These are phyloP conservation scores for Patella caerulea DNA, from an alignment of 2,888 invertebrate genomes.

Conservation along the genomic window DNA sequence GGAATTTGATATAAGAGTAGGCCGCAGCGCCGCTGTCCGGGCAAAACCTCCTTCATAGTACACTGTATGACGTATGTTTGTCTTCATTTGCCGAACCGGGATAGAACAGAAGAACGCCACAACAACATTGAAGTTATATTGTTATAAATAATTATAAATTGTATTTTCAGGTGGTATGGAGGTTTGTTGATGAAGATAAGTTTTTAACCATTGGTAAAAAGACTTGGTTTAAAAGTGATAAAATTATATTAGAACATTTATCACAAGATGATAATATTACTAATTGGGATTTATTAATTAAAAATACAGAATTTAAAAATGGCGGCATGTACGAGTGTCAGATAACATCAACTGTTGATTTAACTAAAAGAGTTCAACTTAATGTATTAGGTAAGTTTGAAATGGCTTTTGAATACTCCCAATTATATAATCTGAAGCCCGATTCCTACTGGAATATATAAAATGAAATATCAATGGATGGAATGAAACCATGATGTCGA, in stretches of 20 bases:
- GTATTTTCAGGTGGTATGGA: neutral
- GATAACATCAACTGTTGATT: slow-evolving; percentile 5
- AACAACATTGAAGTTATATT: too few relatives aligned
- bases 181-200: slow-evolving; percentile 7
- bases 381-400: neutral
- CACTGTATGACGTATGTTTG: too few relatives aligned
- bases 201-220: neutral
- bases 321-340: neutral
- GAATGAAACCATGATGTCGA: too few relatives aligned
- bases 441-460: too few relatives aligned
- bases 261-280: neutral
- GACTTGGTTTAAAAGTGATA: neutral
- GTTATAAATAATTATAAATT: neutral
- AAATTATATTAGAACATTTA: slow-evolving; percentile 2
- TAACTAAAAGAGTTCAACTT: neutral
- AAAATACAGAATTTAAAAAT: neutral
- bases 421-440: too few relatives aligned
- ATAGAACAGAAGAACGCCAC: too few relatives aligned
- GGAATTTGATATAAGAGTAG: too few relatives aligned
- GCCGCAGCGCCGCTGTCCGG: too few relatives aligned
- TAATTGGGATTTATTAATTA: slow-evolving; percentile 9
- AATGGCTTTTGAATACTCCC: too few relatives aligned
- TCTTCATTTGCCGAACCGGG: too few relatives aligned
- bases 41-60: too few relatives aligned
- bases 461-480: too few relatives aligned